Percentiles rank a stretch among this genome's conserved stretches.
Conservation (phyloP, 2,113 vertebrate genomes). For the Reinhardtius hippoglossoides region DNA sequence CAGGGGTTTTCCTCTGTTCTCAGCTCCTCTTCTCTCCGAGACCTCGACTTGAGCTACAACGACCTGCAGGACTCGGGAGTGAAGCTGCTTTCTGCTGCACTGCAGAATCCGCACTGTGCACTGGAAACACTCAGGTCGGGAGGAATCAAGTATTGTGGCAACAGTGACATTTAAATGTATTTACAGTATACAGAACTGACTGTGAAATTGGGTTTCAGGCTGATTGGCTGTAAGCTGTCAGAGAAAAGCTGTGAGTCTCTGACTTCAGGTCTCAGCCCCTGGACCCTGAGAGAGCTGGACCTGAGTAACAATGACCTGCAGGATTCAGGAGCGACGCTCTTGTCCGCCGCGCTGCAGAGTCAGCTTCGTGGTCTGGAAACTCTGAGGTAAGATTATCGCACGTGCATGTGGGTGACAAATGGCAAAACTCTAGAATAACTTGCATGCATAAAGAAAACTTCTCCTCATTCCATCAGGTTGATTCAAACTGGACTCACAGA, state of each 20-base stretch:
- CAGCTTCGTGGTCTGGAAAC: background rate
- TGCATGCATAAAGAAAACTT: too few species aligned
- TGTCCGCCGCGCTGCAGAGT: background rate
- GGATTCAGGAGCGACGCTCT: background rate
- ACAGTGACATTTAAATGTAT: too few species aligned
- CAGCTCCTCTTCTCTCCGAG: background rate
- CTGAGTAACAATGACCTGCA: constrained; percentile 6
- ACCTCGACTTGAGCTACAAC: constrained; percentile 3
- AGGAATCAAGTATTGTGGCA: background rate
- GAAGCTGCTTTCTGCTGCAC: constrained; percentile 8
- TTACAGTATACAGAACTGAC: too few species aligned
- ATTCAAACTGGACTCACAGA: background rate
- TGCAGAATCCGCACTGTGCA: background rate
- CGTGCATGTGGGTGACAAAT: background rate
- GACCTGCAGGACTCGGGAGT: background rate
- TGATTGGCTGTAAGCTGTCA: background rate
- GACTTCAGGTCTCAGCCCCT: background rate
- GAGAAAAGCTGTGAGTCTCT: background rate
- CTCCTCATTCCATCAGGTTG: background rate
- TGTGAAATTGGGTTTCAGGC: too few species aligned
- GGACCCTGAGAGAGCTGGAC: background rate
- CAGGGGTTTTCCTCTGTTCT: background rate
- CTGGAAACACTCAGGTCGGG: constrained; percentile 42
- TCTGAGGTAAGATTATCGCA: background rate
- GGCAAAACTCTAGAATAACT: too few species aligned